Percentiles rank a stretch among this genome's conserved stretches.
These are phyloP conservation scores for human DNA, from an alignment of 2,113 vertebrate genomes.

Conservation along the genomic window DNA sequence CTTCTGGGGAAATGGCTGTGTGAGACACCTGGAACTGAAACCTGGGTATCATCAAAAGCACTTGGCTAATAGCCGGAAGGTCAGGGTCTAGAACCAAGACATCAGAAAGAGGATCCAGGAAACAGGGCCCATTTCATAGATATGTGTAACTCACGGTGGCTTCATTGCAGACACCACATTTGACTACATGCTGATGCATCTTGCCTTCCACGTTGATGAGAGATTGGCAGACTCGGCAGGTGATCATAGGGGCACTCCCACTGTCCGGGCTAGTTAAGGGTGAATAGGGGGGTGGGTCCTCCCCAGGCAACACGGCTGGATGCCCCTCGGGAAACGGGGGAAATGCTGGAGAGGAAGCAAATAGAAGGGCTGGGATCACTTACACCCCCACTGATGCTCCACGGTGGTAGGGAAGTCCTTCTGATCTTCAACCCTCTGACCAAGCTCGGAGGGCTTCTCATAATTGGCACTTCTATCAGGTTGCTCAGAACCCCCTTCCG, in stretches of 20 bases:
- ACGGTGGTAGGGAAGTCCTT: neutral
- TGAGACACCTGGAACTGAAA: constrained; percentile 58
- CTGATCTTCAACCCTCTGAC: neutral
- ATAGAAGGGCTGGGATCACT: neutral
- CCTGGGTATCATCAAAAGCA: neutral
- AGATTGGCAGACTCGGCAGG: constrained; percentile 93
- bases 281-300: constrained; percentile 94
- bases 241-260: constrained; percentile 92
- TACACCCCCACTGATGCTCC: neutral
- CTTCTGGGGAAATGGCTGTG: neutral
- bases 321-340: constrained; percentile 88
- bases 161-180: constrained; percentile 95
- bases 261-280: constrained; percentile 94
- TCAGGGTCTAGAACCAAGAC: constrained; percentile 21
- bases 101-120: constrained; percentile 53
- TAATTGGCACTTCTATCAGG: neutral
- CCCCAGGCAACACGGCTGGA: constrained; percentile 90
- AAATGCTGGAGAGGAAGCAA: constrained; percentile 83
- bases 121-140: constrained; percentile 26
- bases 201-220: constrained; percentile 96
- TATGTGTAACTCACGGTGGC: constrained; percentile 87
- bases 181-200: constrained; percentile 96
- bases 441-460: neutral
- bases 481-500: neutral
- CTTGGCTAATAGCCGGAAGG: neutral